These are phyloP conservation scores for Drosophila orena DNA, from an alignment of 1,140 invertebrate genomes.

Conservation along the genomic window DNA sequence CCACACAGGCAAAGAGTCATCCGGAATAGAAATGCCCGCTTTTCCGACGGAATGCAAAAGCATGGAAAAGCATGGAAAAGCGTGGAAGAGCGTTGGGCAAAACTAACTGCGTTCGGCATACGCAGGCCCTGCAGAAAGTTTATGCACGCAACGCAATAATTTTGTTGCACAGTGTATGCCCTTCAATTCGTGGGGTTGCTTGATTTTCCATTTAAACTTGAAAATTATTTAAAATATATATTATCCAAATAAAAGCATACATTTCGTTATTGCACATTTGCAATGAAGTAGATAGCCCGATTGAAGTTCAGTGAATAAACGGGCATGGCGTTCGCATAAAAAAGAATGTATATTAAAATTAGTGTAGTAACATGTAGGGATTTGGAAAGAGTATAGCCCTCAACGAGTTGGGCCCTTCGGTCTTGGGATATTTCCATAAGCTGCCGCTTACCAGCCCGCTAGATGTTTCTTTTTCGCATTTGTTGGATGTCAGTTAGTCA, in stretches of 20 bases:
- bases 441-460: conserved; percentile 18
- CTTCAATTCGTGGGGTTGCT: not conserved
- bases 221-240: not conserved
- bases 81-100: not conserved
- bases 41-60: conserved; percentile 22
- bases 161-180: conserved; percentile 45
- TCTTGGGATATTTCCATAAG: conserved; percentile 22
- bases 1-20: conserved; percentile 66
- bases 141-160: conserved; percentile 74
- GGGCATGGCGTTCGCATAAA: no score
- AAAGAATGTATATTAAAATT: no score
- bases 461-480: conserved; percentile 53
- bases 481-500: conserved; percentile 70
- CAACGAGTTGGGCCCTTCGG: not conserved
- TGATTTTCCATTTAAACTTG: not conserved
- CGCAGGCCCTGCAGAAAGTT: conserved; percentile 65
- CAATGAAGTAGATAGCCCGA: no score
- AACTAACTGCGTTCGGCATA: conserved; percentile 56
- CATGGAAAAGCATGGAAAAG: not conserved
- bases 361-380: not conserved
- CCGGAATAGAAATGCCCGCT: conserved; percentile 49
- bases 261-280: no score
- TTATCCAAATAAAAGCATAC: no score
- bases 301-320: no score
- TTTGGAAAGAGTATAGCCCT: conserved; percentile 5